Conservation (phyloP, 1,140 invertebrate species). For the Drosophila bocki region DNA sequence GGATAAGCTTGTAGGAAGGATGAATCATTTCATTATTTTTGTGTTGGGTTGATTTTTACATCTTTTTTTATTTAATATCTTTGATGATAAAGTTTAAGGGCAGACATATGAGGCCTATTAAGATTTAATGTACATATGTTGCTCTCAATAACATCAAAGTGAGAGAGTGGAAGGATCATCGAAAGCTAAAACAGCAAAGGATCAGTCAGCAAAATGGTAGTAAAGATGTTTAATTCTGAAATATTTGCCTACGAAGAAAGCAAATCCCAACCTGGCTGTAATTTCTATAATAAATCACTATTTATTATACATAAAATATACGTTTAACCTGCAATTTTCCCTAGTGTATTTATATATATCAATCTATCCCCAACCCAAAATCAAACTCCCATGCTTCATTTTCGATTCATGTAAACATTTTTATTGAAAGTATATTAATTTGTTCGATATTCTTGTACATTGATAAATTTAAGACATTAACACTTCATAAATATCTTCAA, state of each 20-base stretch:
- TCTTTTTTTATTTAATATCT: not conserved
- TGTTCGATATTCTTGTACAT: slow-evolving; percentile 63
- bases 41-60: not conserved
- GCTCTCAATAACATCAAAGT: too few relatives aligned
- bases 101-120: too few relatives aligned
- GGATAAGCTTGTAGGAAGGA: not conserved
- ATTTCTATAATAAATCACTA: too few relatives aligned
- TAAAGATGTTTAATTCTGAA: too few relatives aligned
- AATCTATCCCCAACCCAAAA: not conserved
- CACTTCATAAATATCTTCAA: slow-evolving; percentile 64
- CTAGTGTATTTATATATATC: not conserved
- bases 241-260: too few relatives aligned
- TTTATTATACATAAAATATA: too few relatives aligned
- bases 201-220: too few relatives aligned
- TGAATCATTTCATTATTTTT: slow-evolving; percentile 6
- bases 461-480: slow-evolving; percentile 66
- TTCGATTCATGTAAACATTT: slow-evolving; percentile 50
- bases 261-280: too few relatives aligned
- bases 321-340: too few relatives aligned
- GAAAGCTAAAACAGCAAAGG: too few relatives aligned
- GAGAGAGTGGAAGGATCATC: too few relatives aligned
- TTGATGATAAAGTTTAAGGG: not conserved
- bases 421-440: slow-evolving; percentile 72
- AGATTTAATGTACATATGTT: too few relatives aligned
- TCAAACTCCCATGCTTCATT: not conserved